Evolutionary conservation across 2,797 vertebrate species (phyloP).

Genomic region (Crocidura indochinensis): DNA sequence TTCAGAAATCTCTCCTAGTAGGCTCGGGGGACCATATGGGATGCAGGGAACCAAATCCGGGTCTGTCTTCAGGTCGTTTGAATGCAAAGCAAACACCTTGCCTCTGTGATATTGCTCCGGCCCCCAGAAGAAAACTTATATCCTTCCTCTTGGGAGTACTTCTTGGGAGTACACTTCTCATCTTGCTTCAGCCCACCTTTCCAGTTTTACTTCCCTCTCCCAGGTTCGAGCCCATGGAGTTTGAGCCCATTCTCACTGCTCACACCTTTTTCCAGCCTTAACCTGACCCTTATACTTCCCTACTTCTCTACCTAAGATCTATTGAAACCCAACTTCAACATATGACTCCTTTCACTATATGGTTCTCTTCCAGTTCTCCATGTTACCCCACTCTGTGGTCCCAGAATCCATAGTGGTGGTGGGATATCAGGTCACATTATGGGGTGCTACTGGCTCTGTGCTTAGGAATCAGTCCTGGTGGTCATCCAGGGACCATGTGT

Average conservation of each 20-base stretch:
- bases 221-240: background rate
- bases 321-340: conserved; percentile 24
- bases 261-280: too few species aligned
- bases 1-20: too few species aligned
- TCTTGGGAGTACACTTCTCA: background rate
- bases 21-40: too few species aligned
- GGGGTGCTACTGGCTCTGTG: too few species aligned
- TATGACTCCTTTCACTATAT: background rate
- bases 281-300: background rate
- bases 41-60: too few species aligned
- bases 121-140: background rate
- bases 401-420: background rate
- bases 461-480: too few species aligned
- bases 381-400: background rate
- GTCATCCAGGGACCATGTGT: too few species aligned
- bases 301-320: background rate
- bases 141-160: conserved; percentile 27
- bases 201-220: background rate
- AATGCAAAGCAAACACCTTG: too few species aligned
- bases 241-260: background rate
- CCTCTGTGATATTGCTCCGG: too few species aligned
- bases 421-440: too few species aligned
- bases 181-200: background rate
- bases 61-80: too few species aligned
- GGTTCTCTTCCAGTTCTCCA: background rate